Evolutionary conservation across 2,797 vertebrate species (phyloP).

Genomic region (Peromyscus eremicus): DNA sequence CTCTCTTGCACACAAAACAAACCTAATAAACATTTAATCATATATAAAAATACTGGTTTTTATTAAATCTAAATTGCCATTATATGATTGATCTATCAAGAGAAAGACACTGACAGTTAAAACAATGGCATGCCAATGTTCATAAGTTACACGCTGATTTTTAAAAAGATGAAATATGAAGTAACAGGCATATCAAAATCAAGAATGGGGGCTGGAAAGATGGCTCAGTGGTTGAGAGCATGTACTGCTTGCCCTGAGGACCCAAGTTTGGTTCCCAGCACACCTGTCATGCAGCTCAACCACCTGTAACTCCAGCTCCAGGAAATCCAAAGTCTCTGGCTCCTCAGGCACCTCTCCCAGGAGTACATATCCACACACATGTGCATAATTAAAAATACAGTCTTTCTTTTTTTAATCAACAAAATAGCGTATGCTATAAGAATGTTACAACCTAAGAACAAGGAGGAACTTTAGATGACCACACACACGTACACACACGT

Average conservation of each 20-base stretch:
- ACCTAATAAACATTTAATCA: neutral
- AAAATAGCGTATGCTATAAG: neutral
- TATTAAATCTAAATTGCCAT: slow-evolving; percentile 56
- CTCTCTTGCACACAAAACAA: neutral
- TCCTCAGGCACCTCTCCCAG: no score
- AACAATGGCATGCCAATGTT: neutral
- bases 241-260: neutral
- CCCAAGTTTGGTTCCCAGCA: neutral
- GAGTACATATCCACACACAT: neutral
- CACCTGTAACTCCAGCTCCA: neutral
- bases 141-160: slow-evolving; percentile 31
- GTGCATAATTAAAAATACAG: neutral
- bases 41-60: slow-evolving; percentile 10
- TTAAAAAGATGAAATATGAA: slow-evolving; percentile 38
- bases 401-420: neutral
- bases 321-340: neutral
- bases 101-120: neutral
- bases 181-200: neutral
- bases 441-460: neutral
- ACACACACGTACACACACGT: neutral
- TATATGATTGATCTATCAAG: neutral
- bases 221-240: no score
- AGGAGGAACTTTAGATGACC: neutral
- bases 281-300: neutral
- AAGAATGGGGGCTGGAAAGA: neutral